Conservation (phyloP, 2,113 vertebrate species). For the Callaeas wilsoni region DNA sequence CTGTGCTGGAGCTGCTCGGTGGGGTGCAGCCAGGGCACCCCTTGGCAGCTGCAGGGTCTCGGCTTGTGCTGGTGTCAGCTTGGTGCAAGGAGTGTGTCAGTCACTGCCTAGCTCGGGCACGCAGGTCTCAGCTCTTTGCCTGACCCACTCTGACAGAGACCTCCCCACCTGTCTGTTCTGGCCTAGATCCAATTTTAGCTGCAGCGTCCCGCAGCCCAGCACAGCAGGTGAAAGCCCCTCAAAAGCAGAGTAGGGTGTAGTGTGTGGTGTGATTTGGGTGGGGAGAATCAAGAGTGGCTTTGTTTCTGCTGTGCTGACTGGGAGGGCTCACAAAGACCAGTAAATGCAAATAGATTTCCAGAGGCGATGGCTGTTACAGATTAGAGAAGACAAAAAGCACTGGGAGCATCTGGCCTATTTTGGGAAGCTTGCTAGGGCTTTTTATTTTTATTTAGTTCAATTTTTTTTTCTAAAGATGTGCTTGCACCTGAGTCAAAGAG, state of each 20-base stretch:
- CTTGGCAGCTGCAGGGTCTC: neutral
- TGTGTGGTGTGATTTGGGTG: neutral
- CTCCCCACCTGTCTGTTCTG: neutral
- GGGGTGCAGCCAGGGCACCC: neutral
- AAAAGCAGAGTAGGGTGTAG: neutral
- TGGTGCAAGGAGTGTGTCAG: neutral
- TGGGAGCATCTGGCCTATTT: constrained; percentile 14
- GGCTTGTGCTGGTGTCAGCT: neutral
- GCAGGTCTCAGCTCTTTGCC: neutral
- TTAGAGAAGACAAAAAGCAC: neutral
- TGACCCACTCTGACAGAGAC: neutral
- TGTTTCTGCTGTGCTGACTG: neutral
- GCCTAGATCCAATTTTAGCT: neutral
- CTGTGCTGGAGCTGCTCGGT: neutral
- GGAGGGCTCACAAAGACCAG: neutral
- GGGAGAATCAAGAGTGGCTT: neutral
- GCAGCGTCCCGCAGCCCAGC: neutral
- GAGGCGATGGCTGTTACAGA: neutral
- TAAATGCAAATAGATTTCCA: neutral
- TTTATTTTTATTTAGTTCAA: neutral
- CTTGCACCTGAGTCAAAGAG: neutral
- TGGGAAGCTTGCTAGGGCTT: neutral
- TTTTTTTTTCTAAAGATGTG: neutral
- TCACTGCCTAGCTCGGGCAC: neutral
- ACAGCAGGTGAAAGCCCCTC: neutral